Evolutionary conservation across 1,140 invertebrate species (phyloP).

Genomic region (Gonioctena quinquepunctata): DNA sequence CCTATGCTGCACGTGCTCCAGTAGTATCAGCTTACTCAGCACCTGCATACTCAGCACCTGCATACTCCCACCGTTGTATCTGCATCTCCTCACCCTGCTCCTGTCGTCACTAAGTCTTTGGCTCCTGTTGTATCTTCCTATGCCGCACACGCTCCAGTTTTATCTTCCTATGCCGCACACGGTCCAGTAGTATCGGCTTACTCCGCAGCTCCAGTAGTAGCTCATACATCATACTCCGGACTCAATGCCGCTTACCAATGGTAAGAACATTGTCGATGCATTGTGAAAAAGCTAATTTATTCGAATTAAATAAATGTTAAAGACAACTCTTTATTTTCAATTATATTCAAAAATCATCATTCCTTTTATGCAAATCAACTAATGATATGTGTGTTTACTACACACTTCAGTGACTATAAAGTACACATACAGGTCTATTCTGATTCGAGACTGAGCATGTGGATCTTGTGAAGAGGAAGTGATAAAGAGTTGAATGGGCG

Average conservation of each 20-base stretch:
- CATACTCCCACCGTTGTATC: background rate
- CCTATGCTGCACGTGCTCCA: background rate
- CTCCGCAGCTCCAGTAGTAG: slow-evolving; percentile 43
- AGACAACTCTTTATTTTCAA: too few species aligned
- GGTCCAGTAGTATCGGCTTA: slow-evolving; percentile 56
- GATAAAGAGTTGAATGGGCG: too few species aligned
- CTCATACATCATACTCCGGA: background rate
- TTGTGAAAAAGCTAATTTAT: too few species aligned
- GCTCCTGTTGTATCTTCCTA: background rate
- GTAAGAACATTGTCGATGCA: background rate
- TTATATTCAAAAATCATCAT: too few species aligned
- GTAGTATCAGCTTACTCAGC: background rate
- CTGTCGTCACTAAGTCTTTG: background rate
- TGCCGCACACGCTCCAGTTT: slow-evolving; percentile 23
- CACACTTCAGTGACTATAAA: too few species aligned
- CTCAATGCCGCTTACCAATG: background rate
- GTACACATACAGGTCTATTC: too few species aligned
- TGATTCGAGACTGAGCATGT: too few species aligned
- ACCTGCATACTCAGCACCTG: background rate
- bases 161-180: slow-evolving; percentile 44
- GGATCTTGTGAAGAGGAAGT: too few species aligned
- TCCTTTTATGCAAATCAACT: too few species aligned
- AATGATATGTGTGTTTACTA: too few species aligned
- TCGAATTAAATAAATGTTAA: too few species aligned
- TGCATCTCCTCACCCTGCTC: background rate